Conservation (phyloP, 2,888 invertebrate species). For the Tetheella fluctuosa region DNA sequence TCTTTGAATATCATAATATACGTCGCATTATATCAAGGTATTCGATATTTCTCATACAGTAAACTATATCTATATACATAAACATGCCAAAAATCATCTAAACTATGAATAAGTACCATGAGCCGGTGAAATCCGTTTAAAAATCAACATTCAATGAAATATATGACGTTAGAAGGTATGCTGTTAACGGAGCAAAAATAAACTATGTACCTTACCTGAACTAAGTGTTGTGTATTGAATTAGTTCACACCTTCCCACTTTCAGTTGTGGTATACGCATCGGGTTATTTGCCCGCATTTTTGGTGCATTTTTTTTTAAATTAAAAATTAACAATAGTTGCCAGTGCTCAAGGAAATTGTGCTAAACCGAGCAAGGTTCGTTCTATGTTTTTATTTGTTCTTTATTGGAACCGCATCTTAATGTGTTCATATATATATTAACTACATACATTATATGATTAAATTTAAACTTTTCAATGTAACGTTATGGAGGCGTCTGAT, state of each 20-base stretch:
- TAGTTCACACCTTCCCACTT: conserved; percentile 71
- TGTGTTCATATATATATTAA: conserved; percentile 13
- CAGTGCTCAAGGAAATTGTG: conserved; percentile 11
- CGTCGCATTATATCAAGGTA: no score
- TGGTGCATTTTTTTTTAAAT: conserved; percentile 21
- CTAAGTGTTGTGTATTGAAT: conserved; percentile 22
- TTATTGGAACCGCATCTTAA: not conserved
- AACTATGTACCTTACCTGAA: conserved; percentile 45
- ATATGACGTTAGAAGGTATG: conserved; percentile 47
- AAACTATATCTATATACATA: no score
- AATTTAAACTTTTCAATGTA: conserved; percentile 33
- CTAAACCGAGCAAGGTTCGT: conserved; percentile 10
- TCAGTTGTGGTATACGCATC: conserved; percentile 61
- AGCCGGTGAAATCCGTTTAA: conserved; percentile 26
- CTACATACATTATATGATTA: conserved; percentile 26
- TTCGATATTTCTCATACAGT: not conserved
- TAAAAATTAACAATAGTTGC: conserved; percentile 12
- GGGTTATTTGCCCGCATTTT: conserved; percentile 62
- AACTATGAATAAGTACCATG: not conserved
- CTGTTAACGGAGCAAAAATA: conserved; percentile 69
- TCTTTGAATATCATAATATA: no score
- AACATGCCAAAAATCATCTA: conserved; percentile 16
- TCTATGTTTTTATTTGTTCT: conserved; percentile 20
- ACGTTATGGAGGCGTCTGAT: conserved; percentile 36
- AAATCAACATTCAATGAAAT: conserved; percentile 47